A percentile compares a stretch with the other conserved stretches of the same genome.
These are phyloP conservation scores for Acropternis orthonyx DNA, from an alignment of 2,797 vertebrate species.

Conservation along the genomic window DNA sequence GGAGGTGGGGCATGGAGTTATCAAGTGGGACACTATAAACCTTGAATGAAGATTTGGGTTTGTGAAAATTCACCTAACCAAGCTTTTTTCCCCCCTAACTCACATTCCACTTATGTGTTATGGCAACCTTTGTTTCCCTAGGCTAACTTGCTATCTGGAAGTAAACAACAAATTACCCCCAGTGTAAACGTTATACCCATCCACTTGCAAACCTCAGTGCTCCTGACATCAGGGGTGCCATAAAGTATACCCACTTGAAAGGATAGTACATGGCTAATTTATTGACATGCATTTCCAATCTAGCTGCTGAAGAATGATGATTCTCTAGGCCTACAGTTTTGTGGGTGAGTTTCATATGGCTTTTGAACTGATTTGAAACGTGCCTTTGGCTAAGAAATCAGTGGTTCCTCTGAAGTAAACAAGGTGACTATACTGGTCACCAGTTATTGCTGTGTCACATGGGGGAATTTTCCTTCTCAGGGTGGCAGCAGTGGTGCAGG, in stretches of 20 bases:
- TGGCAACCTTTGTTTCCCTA: slow-evolving; percentile 7
- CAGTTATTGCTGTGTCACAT: not conserved
- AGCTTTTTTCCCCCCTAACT: not conserved
- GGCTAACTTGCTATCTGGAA: slow-evolving; percentile 9
- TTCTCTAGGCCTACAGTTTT: not conserved
- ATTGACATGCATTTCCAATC: slow-evolving; percentile 9
- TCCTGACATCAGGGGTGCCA: not conserved
- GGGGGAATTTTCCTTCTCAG: not conserved
- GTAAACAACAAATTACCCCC: not conserved
- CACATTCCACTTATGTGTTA: not conserved
- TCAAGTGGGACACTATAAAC: not conserved
- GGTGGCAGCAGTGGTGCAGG: not conserved
- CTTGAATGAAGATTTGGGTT: not conserved
- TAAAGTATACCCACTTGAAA: slow-evolving; percentile 11
- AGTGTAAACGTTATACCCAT: not conserved
- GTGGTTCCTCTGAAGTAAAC: not conserved
- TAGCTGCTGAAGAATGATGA: not conserved
- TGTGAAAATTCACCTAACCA: not conserved
- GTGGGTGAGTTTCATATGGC: not conserved
- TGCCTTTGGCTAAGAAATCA: not conserved
- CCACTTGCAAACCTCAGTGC: not conserved
- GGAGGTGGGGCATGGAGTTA: not conserved
- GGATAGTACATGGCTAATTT: not conserved
- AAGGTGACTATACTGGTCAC: not conserved
- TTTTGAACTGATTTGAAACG: not conserved